Base-by-base conservation (phyloP, 2,888 invertebrate genomes). In the Leptogaster cylindrica region DNA sequence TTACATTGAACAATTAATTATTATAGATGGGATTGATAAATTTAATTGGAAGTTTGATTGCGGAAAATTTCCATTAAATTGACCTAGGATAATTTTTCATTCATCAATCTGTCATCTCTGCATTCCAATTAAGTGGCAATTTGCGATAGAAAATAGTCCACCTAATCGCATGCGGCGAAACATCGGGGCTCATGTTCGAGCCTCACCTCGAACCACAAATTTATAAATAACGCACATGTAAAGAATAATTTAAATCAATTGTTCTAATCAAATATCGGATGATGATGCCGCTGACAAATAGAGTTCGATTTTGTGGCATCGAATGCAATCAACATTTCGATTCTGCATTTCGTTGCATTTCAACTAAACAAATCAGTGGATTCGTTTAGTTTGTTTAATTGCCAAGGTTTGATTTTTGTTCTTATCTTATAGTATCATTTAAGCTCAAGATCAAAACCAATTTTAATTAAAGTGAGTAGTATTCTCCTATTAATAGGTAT, bases 21-120 rank as follows among this genome's bases (percentile, higher is more conserved):
- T 18, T 52, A 8, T 33, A 52, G 14, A 52, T 31, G 31, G 33
- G 52, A 16, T 27, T 31, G 28, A 52, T 52, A 28, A 52, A 20
- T 33, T 31, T 31, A 52, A 52, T 52, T 33, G 33, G 33, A 10
- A 52, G 52, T 52, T 52, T 52, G 52, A 52, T 52, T 52, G 52
- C 52, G 52, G 52, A 52, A 52, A 52, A 52, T 52, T 52, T 33
- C 52, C 52, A 52, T 5, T 31, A 14, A 52, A 52, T 52, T 31
- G 52, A 31, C 16, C 10, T 52, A 52, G 20, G 52, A 52, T 52
- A 52, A 52, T 33, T 52, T 52, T 52, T 33, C 52, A 33, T 18
- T 52, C 18, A 52, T 33, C 52, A 52, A 52, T 52, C 28, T 52
- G 52, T 33, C 52, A 33, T 28, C 18, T 52, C 36, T 20, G 33